Base-by-base conservation (phyloP, 2,888 invertebrate genomes). In the Orthosia incerta region DNA sequence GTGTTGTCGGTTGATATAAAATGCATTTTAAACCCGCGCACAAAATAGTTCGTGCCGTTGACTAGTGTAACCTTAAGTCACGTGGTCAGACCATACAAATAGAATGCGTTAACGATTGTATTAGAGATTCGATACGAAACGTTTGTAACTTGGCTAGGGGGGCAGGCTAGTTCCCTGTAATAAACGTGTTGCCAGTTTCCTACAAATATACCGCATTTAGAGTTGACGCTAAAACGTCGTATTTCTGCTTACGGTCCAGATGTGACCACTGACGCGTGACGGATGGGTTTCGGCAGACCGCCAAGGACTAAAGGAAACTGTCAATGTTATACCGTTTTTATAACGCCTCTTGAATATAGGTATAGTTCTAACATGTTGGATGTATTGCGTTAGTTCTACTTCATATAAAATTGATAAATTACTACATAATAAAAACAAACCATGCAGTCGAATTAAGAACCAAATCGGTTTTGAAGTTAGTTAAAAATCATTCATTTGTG, bases 201-300 rank as follows among this genome's bases (percentile, higher is more conserved):
- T 23, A 55, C 39, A 18, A 15, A 66, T 57, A 68, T 60, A 59
- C 53, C 23, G 53, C 65, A 67, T 59, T 69, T 67, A 57, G 31
- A 71, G 57, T 71, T 73, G 61, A 45, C 74, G 61, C 59, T 53
- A 61, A 74, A 74, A 78, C 75, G 59, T 74, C 79, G 67, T 68
- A 74, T 77, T 72, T 76, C 65, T 71, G 68, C 72, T 61, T 69
- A 74, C 78, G 80, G 71, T 71, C 80, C 80, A 84, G 76, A 80
- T 76, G 76, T 50, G 53, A 51, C 66, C 39, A 64, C 57, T 71
- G 80, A 78, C 55, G 80, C 74, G 82, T 53, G 63, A 59, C 82
- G 50, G 56, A 78, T 73, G 76, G 68, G 59, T 70, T 73, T 80
- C 80, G 85, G 80, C 85, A 84, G 62, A 71, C 71, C 59, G 85